phyloP scores from a whole-genome alignment of 1,140 invertebrate genomes.

The Neodiprion fabricii region DNA sequence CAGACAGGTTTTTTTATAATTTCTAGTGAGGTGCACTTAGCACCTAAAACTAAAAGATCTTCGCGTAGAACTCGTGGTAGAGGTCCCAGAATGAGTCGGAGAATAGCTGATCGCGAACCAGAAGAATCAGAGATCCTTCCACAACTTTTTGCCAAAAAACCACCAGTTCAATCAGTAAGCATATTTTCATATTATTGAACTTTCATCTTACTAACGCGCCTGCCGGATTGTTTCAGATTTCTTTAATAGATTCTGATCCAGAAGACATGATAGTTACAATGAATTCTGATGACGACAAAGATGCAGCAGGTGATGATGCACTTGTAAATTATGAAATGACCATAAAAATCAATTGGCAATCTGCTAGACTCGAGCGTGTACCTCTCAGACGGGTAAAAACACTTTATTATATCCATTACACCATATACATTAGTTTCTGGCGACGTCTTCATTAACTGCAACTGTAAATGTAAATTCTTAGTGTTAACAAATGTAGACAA shows the following conservation, averaged over 20 bases:
- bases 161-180: neutral
- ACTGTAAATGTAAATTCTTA: neutral
- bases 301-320: neutral
- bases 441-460: too few species aligned
- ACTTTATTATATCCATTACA: neutral
- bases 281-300: neutral
- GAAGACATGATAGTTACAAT: neutral
- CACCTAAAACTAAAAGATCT: neutral
- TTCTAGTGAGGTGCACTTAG: neutral
- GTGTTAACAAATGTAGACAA: too few species aligned
- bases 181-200: neutral
- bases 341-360: slow-evolving; percentile 17
- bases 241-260: neutral
- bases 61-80: neutral
- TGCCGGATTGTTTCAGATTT: neutral
- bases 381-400: slow-evolving; percentile 15
- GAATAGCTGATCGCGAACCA: neutral
- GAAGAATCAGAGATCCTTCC: neutral
- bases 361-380: slow-evolving; percentile 2
- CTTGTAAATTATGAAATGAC: slow-evolving; percentile 18
- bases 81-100: neutral
- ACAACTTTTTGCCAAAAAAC: neutral
- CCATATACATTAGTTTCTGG: neutral
- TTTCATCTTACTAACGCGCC: neutral
- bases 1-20: neutral